Base-by-base conservation (phyloP, 1,140 invertebrate species). In the Drosophila rufa region DNA sequence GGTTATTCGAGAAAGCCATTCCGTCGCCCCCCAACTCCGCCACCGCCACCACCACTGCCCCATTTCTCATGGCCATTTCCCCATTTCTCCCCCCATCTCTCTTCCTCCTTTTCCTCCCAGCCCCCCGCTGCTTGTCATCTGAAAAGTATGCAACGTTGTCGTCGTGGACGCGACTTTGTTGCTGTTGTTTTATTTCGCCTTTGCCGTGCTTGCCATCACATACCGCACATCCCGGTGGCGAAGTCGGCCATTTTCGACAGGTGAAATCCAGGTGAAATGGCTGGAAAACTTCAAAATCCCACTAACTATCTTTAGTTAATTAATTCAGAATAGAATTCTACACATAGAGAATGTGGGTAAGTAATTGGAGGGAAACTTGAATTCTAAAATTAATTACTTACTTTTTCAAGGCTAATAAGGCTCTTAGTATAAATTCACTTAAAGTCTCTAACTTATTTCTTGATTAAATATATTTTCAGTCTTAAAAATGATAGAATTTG, bases 121-220 rank as follows among this genome's bases (percentile, higher is more conserved):
- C 45, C 19, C 55, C 17, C 45, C 45, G 2, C 67, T 30, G 68
- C 84, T 70, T 87, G 84, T 87, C 84, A 87, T 89, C 84, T 80
- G 80, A 84, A 87, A 78, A 84, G 84, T 87, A 87, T 87, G 84
- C 84, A 89, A 89, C 61, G 79, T 83, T 82, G 83, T 79, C 64
- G 83, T 71, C 67, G 82, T 64, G 76, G 70, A 70, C 82, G 73
- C 82, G 78, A 85, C 82, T 75, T 85, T 84, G 80, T 80, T 83
- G 83, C 79, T 74, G 82, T 79, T 85, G 77, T 75, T 80, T 87
- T 89, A 89, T 87, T 84, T 89, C 73, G 84, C 80, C 84, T 86
- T 89, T 87, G 53, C 69, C 76, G 58, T 67, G 64, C 53, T 70
- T 66, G 43, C 65, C 75, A 69, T 50, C 61, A 58, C 61, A 57